Evolutionary conservation across 1,140 invertebrate genomes (phyloP).

Genomic region (Drosophila jambulina): DNA sequence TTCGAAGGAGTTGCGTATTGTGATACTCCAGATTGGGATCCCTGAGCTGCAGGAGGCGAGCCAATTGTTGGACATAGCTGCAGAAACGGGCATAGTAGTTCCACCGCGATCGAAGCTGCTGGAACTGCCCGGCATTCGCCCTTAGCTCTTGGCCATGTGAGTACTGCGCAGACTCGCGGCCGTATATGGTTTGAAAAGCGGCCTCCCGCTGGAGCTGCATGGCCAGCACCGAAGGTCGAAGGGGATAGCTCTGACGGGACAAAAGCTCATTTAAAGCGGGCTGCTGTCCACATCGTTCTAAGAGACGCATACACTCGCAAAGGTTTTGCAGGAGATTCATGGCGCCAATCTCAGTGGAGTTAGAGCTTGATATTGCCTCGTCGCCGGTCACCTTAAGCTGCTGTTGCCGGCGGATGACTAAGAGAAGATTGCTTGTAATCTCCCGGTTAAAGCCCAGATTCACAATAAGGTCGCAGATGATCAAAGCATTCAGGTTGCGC

Average conservation of each 20-base stretch:
- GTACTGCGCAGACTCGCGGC: conserved; percentile 53
- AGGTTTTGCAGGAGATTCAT: conserved; percentile 73
- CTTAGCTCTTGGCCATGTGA: conserved; percentile 53
- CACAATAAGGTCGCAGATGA: conserved; percentile 75
- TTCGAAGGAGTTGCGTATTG: conserved; percentile 80
- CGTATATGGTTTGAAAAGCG: conserved; percentile 52
- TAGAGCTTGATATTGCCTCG: neutral
- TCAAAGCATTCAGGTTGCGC: conserved; percentile 68
- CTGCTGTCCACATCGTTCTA: conserved; percentile 49
- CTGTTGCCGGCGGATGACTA: conserved; percentile 74
- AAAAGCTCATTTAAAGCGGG: conserved; percentile 53
- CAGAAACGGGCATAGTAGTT: conserved; percentile 85
- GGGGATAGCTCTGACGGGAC: conserved; percentile 55
- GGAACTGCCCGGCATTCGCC: conserved; percentile 48
- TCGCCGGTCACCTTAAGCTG: conserved; percentile 47
- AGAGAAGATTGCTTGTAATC: conserved; percentile 71
- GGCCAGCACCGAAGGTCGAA: conserved; percentile 55
- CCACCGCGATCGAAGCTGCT: conserved; percentile 60
- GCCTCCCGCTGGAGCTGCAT: conserved; percentile 65
- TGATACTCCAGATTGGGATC: conserved; percentile 84
- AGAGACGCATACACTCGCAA: conserved; percentile 70
- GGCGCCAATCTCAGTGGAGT: conserved; percentile 58
- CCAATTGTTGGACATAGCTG: conserved; percentile 85
- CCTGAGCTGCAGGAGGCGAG: conserved; percentile 84
- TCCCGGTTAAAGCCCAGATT: conserved; percentile 78